Percentiles rank a stretch among this genome's conserved stretches.
Conservation (phyloP, 2,797 vertebrate genomes). For the Hafferia zeledoni region DNA sequence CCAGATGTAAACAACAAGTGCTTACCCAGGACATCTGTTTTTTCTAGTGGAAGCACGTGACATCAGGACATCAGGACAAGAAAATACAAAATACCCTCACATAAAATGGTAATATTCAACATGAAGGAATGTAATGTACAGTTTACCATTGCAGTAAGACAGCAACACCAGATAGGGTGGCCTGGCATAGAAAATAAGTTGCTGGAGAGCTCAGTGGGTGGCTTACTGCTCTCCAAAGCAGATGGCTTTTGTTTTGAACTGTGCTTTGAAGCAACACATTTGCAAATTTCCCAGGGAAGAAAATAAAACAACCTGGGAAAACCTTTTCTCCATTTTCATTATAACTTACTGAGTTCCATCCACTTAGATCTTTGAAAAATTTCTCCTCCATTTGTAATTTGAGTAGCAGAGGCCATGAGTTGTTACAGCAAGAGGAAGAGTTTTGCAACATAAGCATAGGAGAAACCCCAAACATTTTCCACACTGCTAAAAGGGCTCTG, state of each 20-base stretch:
- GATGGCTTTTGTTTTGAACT: conserved; percentile 16
- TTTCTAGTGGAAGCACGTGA: background rate
- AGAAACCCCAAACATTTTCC: background rate
- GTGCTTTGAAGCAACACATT: background rate
- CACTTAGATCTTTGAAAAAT: background rate
- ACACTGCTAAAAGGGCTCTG: background rate
- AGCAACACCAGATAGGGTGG: background rate
- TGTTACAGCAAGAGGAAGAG: background rate
- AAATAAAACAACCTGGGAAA: background rate
- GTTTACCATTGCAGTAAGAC: background rate
- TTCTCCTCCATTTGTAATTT: background rate
- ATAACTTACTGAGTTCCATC: background rate
- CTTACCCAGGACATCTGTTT: background rate
- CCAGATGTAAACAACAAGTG: background rate
- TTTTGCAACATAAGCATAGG: background rate
- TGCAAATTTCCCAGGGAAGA: background rate
- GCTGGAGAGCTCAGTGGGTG: conserved; percentile 1
- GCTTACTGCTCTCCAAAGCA: conserved; percentile 3
- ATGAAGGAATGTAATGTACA: background rate
- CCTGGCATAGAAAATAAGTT: background rate
- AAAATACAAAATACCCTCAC: background rate
- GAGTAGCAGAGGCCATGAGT: background rate
- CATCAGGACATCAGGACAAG: background rate
- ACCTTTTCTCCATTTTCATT: background rate
- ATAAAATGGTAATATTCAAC: background rate